Evolutionary conservation across 2,797 vertebrate species (phyloP).

Genomic region (Alexandromys oeconomus): DNA sequence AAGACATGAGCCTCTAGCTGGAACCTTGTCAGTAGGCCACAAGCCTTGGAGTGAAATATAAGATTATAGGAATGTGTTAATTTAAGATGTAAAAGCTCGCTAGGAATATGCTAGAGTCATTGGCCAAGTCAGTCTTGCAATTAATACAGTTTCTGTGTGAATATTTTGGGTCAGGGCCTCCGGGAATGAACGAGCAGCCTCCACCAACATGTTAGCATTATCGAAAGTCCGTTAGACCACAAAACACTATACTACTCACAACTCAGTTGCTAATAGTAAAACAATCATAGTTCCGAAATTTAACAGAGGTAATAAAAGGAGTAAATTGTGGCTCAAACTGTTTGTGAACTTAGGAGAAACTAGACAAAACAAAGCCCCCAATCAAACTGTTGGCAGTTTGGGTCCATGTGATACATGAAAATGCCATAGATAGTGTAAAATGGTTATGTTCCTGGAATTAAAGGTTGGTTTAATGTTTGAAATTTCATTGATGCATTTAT

Average conservation of each 20-base stretch:
- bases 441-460: slow-evolving; percentile 7
- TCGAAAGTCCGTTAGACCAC: not conserved
- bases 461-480: slow-evolving; percentile 27
- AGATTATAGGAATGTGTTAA: no score
- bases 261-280: slow-evolving; percentile 27
- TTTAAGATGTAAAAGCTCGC: no score
- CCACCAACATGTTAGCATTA: not conserved
- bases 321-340: not conserved
- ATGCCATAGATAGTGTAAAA: not conserved
- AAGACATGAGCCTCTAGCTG: no score
- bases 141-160: no score
- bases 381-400: not conserved
- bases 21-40: no score
- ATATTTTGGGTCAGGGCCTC: no score
- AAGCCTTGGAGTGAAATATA: no score
- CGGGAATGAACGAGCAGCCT: no score
- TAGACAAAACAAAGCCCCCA: not conserved
- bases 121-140: no score
- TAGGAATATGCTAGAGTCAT: no score
- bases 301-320: not conserved
- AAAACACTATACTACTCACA: not conserved
- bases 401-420: not conserved
- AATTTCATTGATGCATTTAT: slow-evolving; percentile 15
- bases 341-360: not conserved
- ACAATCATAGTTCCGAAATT: not conserved